Conservation (phyloP, 2,797 vertebrate species). For the Mormyrus hasselquistii region DNA sequence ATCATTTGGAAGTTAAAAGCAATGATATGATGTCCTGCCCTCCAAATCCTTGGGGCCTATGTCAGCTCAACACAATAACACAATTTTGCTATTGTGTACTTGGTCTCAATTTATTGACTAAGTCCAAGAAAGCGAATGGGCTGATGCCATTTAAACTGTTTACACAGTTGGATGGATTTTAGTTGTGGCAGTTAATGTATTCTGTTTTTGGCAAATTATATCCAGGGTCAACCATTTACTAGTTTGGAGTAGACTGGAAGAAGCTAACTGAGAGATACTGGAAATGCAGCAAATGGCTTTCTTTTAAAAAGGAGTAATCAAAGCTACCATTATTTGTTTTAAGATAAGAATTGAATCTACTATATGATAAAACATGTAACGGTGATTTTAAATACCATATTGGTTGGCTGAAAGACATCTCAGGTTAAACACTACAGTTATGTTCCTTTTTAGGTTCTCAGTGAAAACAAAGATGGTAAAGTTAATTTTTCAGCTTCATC, state of each 20-base stretch:
- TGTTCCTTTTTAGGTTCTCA: background rate
- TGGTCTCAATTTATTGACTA: conserved; percentile 15
- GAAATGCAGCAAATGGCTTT: background rate
- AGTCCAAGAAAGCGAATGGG: conserved; percentile 14
- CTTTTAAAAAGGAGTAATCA: background rate
- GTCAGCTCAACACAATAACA: background rate
- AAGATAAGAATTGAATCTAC: background rate
- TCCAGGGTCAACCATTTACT: background rate
- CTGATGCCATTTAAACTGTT: conserved; percentile 16
- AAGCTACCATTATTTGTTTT: background rate
- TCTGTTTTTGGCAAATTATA: background rate
- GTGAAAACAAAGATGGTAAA: background rate
- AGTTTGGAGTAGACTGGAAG: background rate
- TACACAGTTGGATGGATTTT: conserved; percentile 11
- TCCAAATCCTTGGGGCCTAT: conserved; percentile 19
- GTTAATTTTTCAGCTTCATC: no score
- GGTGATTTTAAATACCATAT: background rate
- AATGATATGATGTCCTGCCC: conserved; percentile 23
- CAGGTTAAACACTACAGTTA: background rate
- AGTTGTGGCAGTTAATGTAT: background rate
- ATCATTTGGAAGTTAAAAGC: conserved; percentile 28
- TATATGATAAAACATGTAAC: background rate
- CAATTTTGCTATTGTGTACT: conserved; percentile 9
- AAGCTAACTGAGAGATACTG: background rate
- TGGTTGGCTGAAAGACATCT: background rate